Conservation (phyloP, 2,797 vertebrate genomes). For the Coreius guichenoti region DNA sequence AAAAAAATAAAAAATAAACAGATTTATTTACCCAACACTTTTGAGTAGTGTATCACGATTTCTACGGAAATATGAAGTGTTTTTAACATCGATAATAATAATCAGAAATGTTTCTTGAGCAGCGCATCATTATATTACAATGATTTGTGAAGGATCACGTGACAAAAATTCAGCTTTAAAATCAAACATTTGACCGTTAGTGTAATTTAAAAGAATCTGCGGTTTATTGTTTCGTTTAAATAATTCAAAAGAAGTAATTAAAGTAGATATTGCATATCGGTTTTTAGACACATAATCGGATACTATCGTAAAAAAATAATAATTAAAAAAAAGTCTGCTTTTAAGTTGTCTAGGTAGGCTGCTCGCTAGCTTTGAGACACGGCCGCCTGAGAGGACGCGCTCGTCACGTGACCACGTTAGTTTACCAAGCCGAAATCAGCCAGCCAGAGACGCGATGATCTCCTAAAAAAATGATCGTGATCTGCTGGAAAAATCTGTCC, state of each 20-base stretch:
- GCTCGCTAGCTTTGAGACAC: not conserved
- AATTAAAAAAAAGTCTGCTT: not conserved
- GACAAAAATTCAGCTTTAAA: no score
- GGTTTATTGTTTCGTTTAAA: not conserved
- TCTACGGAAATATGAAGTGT: not conserved
- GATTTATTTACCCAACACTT: no score
- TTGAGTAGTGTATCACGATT: not conserved
- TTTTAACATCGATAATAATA: not conserved
- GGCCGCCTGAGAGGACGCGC: constrained; percentile 6
- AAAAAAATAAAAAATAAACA: no score
- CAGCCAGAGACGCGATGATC: constrained; percentile 58
- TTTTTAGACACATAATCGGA: not conserved
- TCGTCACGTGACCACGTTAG: constrained; percentile 63
- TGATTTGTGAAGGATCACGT: not conserved
- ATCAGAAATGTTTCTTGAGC: not conserved
- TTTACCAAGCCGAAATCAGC: constrained; percentile 50
- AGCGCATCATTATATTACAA: not conserved
- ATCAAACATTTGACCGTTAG: not conserved
- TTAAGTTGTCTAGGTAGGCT: not conserved
- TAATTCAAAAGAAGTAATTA: not conserved
- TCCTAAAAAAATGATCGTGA: constrained; percentile 58
- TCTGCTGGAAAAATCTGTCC: constrained; percentile 67
- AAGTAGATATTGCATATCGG: no score
- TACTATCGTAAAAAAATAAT: not conserved
- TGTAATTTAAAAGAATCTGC: not conserved